Evolutionary conservation across 2,113 vertebrate genomes (phyloP).

Genomic region (Myrmecobius fasciatus): DNA sequence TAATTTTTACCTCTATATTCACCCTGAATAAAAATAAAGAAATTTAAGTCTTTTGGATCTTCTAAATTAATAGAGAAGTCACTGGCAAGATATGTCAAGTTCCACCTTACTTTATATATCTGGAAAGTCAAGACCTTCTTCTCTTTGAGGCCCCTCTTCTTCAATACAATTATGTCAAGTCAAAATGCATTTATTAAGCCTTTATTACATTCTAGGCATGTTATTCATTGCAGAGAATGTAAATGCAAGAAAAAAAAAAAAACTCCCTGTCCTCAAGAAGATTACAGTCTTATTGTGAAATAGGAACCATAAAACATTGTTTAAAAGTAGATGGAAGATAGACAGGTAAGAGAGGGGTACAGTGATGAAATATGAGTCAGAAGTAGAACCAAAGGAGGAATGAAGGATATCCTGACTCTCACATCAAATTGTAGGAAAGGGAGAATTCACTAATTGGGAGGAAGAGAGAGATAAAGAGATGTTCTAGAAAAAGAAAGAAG

Average conservation of each 20-base stretch:
- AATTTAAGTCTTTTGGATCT: neutral
- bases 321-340: neutral
- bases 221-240: neutral
- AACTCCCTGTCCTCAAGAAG: neutral
- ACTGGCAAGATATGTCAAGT: neutral
- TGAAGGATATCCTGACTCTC: neutral
- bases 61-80: neutral
- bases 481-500: neutral
- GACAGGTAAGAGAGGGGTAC: accelerated
- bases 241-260: neutral
- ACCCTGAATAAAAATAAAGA: neutral
- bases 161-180: neutral
- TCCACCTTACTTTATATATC: neutral
- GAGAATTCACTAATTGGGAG: neutral
- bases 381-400: neutral
- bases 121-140: neutral
- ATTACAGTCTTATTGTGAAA: neutral
- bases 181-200: neutral
- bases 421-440: neutral
- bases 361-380: neutral
- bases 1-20: neutral
- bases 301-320: neutral
- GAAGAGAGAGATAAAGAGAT: neutral
- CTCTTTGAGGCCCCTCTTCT: neutral
- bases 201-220: neutral